Evolutionary conservation across 2,888 invertebrate species (phyloP).

Genomic region (Plagodis pulveraria): DNA sequence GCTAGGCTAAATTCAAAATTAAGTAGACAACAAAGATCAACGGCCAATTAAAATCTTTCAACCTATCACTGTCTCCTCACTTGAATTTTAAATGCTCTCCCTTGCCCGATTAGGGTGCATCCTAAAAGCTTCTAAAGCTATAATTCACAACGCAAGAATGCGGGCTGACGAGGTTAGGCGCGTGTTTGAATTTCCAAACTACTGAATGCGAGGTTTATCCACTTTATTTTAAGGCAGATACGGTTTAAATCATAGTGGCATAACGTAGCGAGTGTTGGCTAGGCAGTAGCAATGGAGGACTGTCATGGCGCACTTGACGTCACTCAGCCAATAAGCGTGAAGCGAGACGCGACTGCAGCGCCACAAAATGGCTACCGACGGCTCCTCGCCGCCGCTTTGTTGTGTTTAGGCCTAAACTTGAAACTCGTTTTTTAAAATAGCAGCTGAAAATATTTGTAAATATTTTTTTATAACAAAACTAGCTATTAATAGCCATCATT

Average conservation of each 20-base stretch:
- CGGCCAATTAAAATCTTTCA: conserved; percentile 77
- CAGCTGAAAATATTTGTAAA: conserved; percentile 16
- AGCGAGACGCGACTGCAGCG: conserved; percentile 75
- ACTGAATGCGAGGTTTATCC: conserved; percentile 37
- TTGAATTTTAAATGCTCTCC: conserved; percentile 75
- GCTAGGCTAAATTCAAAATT: conserved; percentile 29
- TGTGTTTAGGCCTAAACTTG: conserved; percentile 80
- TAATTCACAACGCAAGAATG: conserved; percentile 79
- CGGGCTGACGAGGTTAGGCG: conserved; percentile 75
- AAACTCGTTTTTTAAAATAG: conserved; percentile 35
- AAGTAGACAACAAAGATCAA: conserved; percentile 63
- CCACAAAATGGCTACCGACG: conserved; percentile 83
- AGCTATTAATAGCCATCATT: not conserved
- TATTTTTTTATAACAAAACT: not conserved
- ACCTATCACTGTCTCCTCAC: conserved; percentile 69
- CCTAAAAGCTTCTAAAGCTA: conserved; percentile 80
- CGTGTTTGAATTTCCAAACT: conserved; percentile 58
- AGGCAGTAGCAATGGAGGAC: conserved; percentile 73
- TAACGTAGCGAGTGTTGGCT: conserved; percentile 51
- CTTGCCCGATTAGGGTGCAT: conserved; percentile 79
- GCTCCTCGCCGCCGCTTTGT: conserved; percentile 72
- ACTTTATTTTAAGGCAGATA: conserved; percentile 43
- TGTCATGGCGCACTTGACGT: conserved; percentile 82
- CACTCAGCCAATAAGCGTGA: conserved; percentile 79
- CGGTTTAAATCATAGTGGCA: conserved; percentile 48